Base-by-base conservation (phyloP, 2,113 vertebrate species). In the Ptyas mucosa region DNA sequence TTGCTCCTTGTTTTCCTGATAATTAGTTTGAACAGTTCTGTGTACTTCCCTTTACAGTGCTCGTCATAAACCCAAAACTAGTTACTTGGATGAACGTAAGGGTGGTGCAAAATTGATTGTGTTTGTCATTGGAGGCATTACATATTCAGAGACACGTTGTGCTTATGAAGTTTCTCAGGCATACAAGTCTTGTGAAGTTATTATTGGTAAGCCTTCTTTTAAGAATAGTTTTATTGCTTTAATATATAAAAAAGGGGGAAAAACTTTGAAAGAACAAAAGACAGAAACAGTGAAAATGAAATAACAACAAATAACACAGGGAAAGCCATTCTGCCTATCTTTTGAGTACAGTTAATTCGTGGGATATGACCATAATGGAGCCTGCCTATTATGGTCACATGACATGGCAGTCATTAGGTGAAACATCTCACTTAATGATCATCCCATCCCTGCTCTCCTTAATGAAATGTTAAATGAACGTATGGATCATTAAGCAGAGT, bases 41-140 rank as follows among this genome's bases (percentile, higher is more conserved):
- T 39, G 0, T 0, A 7, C 1, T 39, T 69, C 85, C 0, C 86
- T 26, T 88, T 93, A 52, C 94, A 98, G 98, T 49, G 98, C 98
- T 1, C 98, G 98, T 2, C 97, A 98, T 94, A 98, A 98, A 87
- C 96, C 98, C 15, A 96, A 96, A 90, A 81, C 94, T 12, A 98
- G 97, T 86, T 93, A 95, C 49, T 96, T 96, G 91, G 99, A 99
- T 0, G 99, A 99, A 14, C 97, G 98, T 1, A 98, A 98, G 85
- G 97, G 93, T 9, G 97, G 98, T 0, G 98, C 99, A 0, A 98
- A 98, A 20, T 97, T 99, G 93, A 99, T 99, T 55, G 26, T 99
- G n/a, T 99, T 99, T 95, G 95, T 99, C 49, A 97, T 99, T 0
- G 99, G 99, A n/a, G 99, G 99, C 1, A 96, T 99, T 93, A 97